Percentiles rank a stretch among this genome's conserved stretches.
Evolutionary conservation across 1,140 invertebrate species (phyloP).

Genomic region (Psix sp.): DNA sequence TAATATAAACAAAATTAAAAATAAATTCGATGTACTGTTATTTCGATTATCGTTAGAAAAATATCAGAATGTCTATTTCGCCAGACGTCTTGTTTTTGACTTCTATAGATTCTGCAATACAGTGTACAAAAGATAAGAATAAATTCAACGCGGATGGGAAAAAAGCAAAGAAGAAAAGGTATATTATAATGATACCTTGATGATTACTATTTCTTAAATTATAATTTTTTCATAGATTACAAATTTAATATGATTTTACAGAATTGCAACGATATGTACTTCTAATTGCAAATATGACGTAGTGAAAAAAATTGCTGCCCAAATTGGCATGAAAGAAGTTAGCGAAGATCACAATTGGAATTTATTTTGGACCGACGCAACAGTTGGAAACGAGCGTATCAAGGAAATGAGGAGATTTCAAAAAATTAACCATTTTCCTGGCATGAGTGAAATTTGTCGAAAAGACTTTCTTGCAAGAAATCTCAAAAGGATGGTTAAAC

Average conservation of each 20-base stretch:
- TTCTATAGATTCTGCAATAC: slow-evolving; percentile 9
- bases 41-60: too few relatives aligned
- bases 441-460: slow-evolving; percentile 79
- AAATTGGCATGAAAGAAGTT: slow-evolving; percentile 88
- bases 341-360: slow-evolving; percentile 90
- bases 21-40: too few relatives aligned
- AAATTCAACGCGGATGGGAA: slow-evolving; percentile 1
- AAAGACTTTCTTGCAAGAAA: slow-evolving; percentile 79
- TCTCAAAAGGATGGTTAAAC: slow-evolving; percentile 89
- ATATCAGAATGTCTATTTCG: too few relatives aligned
- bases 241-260: background rate
- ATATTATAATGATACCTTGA: background rate
- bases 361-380: slow-evolving; percentile 91
- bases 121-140: background rate
- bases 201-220: too few relatives aligned
- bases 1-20: too few relatives aligned
- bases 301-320: slow-evolving; percentile 82
- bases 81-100: too few relatives aligned
- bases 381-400: slow-evolving; percentile 87
- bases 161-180: slow-evolving; percentile 19
- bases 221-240: background rate
- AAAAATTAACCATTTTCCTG: slow-evolving; percentile 91
- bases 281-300: slow-evolving; percentile 86
- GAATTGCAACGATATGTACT: slow-evolving; percentile 81
- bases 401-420: slow-evolving; percentile 94